phyloP scores from a whole-genome alignment of 2,888 invertebrate species.

The Hypomecis atomaria region DNA sequence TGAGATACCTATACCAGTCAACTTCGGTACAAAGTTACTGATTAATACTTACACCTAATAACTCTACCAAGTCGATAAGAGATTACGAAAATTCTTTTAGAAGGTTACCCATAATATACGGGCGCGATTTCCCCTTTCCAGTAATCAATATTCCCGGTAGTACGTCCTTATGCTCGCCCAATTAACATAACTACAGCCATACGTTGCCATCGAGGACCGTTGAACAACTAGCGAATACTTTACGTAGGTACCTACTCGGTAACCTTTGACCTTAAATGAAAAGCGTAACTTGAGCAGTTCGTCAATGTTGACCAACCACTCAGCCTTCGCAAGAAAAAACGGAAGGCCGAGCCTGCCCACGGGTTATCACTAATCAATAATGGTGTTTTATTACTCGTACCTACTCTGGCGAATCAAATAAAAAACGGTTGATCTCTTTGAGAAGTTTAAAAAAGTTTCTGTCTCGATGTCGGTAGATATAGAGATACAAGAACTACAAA shows the following conservation, averaged over 20 bases:
- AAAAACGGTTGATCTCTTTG: background rate
- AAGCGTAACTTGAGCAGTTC: conserved; percentile 38
- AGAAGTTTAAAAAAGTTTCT: background rate
- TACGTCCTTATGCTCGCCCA: conserved; percentile 35
- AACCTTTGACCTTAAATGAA: conserved; percentile 34
- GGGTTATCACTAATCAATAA: conserved; percentile 28
- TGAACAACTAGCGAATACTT: conserved; percentile 16
- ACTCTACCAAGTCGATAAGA: background rate
- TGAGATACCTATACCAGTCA: too few relatives aligned
- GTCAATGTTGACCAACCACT: conserved; percentile 40
- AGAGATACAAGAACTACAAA: background rate
- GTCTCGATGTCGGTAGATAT: background rate
- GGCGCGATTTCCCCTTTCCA: conserved; percentile 34
- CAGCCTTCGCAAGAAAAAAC: conserved; percentile 32
- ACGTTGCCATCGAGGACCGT: conserved; percentile 16
- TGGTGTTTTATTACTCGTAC: conserved; percentile 9
- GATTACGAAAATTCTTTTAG: conserved; percentile 1
- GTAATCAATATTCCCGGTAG: conserved; percentile 36
- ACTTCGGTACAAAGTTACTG: too few relatives aligned
- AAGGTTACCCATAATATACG: conserved; percentile 21
- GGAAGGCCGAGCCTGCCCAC: conserved; percentile 18
- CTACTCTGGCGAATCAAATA: background rate
- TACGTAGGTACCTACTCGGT: conserved; percentile 12
- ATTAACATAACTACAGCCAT: conserved; percentile 30
- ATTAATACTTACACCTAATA: background rate